Evolutionary conservation across 1,140 invertebrate genomes (phyloP).

Genomic region (Heterodera schachtii): DNA sequence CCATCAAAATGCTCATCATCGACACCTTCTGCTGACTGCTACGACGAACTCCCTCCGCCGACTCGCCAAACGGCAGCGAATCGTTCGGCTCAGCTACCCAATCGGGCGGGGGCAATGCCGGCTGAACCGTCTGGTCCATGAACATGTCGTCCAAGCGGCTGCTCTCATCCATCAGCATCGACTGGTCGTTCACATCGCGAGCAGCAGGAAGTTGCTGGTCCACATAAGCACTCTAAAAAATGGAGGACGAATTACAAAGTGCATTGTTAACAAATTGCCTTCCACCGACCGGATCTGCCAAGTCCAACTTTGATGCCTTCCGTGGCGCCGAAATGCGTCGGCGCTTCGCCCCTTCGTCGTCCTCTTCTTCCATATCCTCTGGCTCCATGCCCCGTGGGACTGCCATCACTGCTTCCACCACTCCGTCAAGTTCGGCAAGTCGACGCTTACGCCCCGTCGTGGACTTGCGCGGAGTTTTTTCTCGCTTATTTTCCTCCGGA

Average conservation of each 20-base stretch:
- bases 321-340: background rate
- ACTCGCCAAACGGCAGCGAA: background rate
- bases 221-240: conserved; percentile 22
- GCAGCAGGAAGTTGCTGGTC: conserved; percentile 8
- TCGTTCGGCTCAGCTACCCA: background rate
- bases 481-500: background rate
- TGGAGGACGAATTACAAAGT: background rate
- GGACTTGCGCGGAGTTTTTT: background rate
- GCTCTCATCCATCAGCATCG: background rate
- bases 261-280: too few species aligned
- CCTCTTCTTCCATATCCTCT: conserved; percentile 16
- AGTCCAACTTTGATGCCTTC: conserved; percentile 2
- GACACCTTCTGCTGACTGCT: conserved; percentile 1
- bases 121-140: conserved; percentile 4
- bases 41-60: background rate
- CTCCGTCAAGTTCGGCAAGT: background rate
- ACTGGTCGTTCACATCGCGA: background rate
- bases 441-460: background rate
- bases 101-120: conserved; percentile 11
- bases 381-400: conserved; percentile 1
- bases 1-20: conserved; percentile 4
- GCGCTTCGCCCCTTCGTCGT: background rate
- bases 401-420: background rate
- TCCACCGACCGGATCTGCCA: conserved; percentile 5
- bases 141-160: conserved; percentile 23